phyloP scores from a whole-genome alignment of 1,140 invertebrate species.

The Drosophila tsacasi region DNA sequence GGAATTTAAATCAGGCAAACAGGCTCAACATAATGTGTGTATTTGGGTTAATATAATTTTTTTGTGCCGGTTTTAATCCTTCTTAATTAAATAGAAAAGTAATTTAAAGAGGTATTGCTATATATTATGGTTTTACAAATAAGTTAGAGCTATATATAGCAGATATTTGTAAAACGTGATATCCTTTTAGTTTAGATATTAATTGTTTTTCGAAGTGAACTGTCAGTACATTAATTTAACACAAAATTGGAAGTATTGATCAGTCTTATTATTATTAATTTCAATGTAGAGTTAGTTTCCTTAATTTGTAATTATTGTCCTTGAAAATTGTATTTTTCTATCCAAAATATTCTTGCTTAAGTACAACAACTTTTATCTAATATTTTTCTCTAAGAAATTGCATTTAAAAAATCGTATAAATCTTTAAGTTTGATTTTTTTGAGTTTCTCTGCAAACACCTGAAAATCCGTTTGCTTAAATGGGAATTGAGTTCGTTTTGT shows the following conservation, averaged over 20 bases:
- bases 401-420: neutral
- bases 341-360: too few relatives aligned
- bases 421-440: neutral
- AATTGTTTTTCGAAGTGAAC: too few relatives aligned
- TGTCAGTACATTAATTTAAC: too few relatives aligned
- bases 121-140: too few relatives aligned
- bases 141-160: neutral
- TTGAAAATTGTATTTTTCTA: too few relatives aligned
- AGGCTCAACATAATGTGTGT: neutral
- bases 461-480: neutral
- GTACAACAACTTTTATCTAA: neutral
- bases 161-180: neutral
- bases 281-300: too few relatives aligned
- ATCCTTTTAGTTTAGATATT: neutral
- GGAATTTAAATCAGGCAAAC: slow-evolving; percentile 12
- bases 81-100: neutral
- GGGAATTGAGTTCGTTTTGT: slow-evolving; percentile 18
- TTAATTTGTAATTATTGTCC: too few relatives aligned
- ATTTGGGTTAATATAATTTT: neutral
- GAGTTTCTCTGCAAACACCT: neutral
- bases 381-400: neutral
- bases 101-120: too few relatives aligned
- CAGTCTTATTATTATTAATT: too few relatives aligned
- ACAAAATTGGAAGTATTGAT: too few relatives aligned
- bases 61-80: neutral